These are phyloP conservation scores for Oxyruncus cristatus DNA, from an alignment of 2,113 vertebrate species.

Conservation along the genomic window DNA sequence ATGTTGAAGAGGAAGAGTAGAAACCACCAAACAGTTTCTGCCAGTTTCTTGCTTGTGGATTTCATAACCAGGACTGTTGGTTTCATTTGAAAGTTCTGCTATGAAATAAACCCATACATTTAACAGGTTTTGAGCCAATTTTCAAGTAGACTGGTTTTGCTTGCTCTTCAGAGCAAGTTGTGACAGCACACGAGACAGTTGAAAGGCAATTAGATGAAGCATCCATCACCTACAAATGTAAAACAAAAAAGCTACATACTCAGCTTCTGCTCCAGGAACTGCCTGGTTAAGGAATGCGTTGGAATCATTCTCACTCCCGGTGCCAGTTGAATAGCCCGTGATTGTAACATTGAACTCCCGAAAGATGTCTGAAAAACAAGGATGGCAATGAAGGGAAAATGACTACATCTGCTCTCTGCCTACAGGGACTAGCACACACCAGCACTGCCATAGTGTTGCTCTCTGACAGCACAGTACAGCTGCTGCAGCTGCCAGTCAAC, in stretches of 20 bases:
- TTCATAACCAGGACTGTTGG: not conserved
- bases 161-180: constrained; percentile 34
- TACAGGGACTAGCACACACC: not conserved
- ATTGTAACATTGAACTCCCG: constrained; percentile 77
- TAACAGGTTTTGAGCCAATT: not conserved
- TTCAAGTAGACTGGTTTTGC: constrained; percentile 28
- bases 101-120: not conserved
- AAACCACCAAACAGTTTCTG: not conserved
- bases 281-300: constrained; percentile 88
- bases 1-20: not conserved
- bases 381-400: not conserved
- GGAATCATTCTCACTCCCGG: not conserved
- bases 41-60: not conserved
- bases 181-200: constrained; percentile 9
- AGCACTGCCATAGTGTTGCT: not conserved
- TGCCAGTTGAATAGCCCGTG: constrained; percentile 79
- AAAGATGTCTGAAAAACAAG: constrained; percentile 84
- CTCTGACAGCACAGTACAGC: not conserved
- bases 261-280: constrained; percentile 80
- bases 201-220: constrained; percentile 5
- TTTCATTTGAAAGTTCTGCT: not conserved
- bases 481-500: not conserved
- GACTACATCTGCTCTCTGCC: not conserved
- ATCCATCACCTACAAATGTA: not conserved
- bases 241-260: constrained; percentile 50